Conservation (phyloP, 1,140 invertebrate genomes). For the Meloidogyne exigua region DNA sequence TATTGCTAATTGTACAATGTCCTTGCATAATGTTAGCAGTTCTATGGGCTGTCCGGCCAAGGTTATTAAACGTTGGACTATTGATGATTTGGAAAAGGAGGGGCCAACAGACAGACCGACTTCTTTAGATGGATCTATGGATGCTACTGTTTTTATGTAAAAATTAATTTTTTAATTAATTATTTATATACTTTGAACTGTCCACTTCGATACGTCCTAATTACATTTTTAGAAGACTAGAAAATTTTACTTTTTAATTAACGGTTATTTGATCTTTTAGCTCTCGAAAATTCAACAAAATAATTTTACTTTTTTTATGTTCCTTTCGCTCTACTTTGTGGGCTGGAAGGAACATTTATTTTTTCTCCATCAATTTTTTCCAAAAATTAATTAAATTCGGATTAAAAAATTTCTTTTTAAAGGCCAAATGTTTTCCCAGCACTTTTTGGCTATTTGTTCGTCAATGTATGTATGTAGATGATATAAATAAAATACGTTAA, state of each 20-base stretch:
- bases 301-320: neutral
- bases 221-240: neutral
- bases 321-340: neutral
- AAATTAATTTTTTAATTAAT: neutral
- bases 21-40: constrained; percentile 36
- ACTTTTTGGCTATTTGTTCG: constrained; percentile 50
- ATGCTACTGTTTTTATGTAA: neutral
- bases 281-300: too few species aligned
- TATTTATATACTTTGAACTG: too few species aligned
- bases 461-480: constrained; percentile 50
- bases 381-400: neutral
- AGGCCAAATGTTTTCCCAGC: constrained; percentile 40
- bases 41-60: constrained; percentile 40
- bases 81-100: neutral
- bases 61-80: constrained; percentile 53
- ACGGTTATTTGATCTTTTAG: too few species aligned
- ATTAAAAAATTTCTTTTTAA: neutral
- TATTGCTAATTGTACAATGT: constrained; percentile 58
- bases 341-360: constrained; percentile 1
- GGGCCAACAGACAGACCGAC: neutral
- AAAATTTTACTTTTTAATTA: too few species aligned
- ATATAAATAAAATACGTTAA: neutral
- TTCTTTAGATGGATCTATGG: neutral
- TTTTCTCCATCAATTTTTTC: neutral
- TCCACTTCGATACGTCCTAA: too few species aligned